Percentiles rank a stretch among this genome's conserved stretches.
phyloP scores from a whole-genome alignment of 2,797 vertebrate genomes.

The Tarsius wallacei region DNA sequence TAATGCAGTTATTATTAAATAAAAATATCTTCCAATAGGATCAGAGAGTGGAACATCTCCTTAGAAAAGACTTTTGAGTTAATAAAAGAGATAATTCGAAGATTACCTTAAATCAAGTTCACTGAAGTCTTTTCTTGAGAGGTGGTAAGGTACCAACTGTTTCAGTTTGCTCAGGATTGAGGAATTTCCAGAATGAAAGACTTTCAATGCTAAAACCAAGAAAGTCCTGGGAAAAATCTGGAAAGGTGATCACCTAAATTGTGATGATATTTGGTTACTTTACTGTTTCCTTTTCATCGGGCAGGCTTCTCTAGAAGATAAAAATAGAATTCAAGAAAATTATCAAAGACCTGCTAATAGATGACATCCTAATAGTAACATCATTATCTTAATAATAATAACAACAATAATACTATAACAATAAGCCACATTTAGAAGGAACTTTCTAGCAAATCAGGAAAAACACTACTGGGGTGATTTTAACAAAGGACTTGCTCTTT shows the following conservation, averaged over 20 bases:
- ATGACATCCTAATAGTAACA: background rate
- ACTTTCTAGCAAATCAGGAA: background rate
- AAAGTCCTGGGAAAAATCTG: background rate
- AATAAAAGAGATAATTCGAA: background rate
- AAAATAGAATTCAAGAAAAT: slow-evolving; percentile 30
- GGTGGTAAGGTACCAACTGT: background rate
- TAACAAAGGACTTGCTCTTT: background rate
- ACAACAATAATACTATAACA: background rate
- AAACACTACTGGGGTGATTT: background rate
- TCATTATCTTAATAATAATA: background rate
- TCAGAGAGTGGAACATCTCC: background rate
- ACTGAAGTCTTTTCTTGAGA: background rate
- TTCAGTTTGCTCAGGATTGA: background rate
- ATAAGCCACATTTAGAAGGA: background rate
- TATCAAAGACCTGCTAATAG: background rate
- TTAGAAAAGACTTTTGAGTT: background rate
- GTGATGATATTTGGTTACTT: background rate
- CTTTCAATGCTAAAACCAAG: background rate
- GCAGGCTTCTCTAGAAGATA: background rate
- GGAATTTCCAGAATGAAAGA: background rate
- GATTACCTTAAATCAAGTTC: background rate
- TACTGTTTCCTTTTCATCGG: background rate
- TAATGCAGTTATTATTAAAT: background rate
- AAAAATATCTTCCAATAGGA: background rate
- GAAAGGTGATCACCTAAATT: background rate